phyloP scores from a whole-genome alignment of 2,888 invertebrate species.

The Pristionchus exspectatus region DNA sequence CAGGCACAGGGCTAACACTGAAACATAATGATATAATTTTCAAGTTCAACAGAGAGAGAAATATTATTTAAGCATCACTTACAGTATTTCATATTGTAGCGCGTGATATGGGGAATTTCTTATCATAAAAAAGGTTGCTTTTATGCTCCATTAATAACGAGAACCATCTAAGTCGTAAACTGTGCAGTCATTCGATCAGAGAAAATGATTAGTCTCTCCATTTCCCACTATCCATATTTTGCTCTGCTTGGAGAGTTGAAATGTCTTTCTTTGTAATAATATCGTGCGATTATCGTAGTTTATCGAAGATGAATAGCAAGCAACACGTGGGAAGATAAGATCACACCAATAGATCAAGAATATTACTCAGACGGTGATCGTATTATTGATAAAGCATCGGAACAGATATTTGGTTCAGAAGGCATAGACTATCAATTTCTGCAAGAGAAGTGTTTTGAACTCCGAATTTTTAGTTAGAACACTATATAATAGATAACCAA shows the following conservation, averaged over 20 bases:
- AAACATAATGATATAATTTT: not conserved
- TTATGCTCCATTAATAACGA: constrained; percentile 1
- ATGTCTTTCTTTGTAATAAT: not conserved
- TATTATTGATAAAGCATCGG: not conserved
- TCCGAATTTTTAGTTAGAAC: too few species aligned
- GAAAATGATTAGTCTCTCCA: not conserved
- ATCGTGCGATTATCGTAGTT: not conserved
- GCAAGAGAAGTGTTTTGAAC: too few species aligned
- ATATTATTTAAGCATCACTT: not conserved
- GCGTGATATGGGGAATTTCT: not conserved
- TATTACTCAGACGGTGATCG: not conserved
- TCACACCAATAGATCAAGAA: not conserved
- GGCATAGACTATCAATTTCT: too few species aligned
- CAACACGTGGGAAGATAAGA: not conserved
- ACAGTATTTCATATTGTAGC: constrained; percentile 18
- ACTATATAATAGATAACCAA: too few species aligned
- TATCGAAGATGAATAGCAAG: not conserved
- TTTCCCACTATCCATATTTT: not conserved
- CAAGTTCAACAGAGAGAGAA: not conserved
- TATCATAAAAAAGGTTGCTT: constrained; percentile 4
- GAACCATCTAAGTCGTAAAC: constrained; percentile 14
- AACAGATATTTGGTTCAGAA: too few species aligned
- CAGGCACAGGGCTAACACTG: not conserved
- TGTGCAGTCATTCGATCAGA: not conserved
- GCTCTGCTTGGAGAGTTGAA: not conserved